These are phyloP conservation scores for Brachionus calyciflorus DNA, from an alignment of 1,140 invertebrate species.

Conservation along the genomic window DNA sequence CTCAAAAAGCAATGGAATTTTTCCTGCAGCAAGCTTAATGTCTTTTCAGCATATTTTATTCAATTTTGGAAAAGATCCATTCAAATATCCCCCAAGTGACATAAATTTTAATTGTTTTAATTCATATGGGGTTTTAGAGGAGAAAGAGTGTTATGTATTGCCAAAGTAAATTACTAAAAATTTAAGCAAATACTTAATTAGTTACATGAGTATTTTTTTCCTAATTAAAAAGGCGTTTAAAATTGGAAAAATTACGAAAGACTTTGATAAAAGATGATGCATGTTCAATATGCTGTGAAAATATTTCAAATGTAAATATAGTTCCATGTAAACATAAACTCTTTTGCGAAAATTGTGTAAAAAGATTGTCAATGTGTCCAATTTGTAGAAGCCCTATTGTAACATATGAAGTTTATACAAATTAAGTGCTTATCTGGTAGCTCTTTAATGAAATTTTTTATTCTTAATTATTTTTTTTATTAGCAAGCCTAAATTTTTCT, in stretches of 20 bases:
- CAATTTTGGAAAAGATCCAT: slow-evolving; percentile 82
- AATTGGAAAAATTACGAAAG: slow-evolving; percentile 70
- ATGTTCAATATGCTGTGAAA: slow-evolving; percentile 82
- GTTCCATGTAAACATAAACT: slow-evolving; percentile 75
- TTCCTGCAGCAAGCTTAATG: slow-evolving; percentile 91
- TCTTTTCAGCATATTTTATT: slow-evolving; percentile 89
- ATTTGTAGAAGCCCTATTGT: slow-evolving; percentile 15
- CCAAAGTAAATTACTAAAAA: slow-evolving; percentile 61
- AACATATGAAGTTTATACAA: neutral
- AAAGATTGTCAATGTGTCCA: slow-evolving; percentile 7
- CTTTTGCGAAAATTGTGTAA: slow-evolving; percentile 21
- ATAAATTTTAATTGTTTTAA: slow-evolving; percentile 73
- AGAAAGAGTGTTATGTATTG: slow-evolving; percentile 70
- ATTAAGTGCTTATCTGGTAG: neutral
- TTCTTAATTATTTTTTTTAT: too few species aligned
- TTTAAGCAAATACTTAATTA: neutral
- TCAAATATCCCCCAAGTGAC: slow-evolving; percentile 72
- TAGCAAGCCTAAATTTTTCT: too few species aligned
- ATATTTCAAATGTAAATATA: slow-evolving; percentile 70
- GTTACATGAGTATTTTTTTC: neutral
- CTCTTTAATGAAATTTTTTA: neutral
- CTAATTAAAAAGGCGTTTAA: slow-evolving; percentile 67
- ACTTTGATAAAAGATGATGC: slow-evolving; percentile 77
- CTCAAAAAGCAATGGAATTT: slow-evolving; percentile 80
- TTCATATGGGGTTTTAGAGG: slow-evolving; percentile 69